phyloP scores from a whole-genome alignment of 2,888 invertebrate species.

The Lepidocyrtoides sp. region DNA sequence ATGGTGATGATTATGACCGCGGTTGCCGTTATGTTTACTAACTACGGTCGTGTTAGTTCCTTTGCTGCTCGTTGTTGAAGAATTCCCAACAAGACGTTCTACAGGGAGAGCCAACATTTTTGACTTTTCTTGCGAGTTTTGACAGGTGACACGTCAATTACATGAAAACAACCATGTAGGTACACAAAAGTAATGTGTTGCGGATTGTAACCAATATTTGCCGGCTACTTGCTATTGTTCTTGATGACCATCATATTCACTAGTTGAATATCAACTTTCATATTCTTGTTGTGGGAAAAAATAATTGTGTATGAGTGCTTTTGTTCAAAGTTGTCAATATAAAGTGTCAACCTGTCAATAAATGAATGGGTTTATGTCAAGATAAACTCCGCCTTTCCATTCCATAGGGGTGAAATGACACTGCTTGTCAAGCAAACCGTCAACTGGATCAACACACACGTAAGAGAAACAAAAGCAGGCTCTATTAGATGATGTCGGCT shows the following conservation, averaged over 20 bases:
- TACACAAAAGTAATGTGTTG: conserved; percentile 27
- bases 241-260: conserved; percentile 24
- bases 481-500: conserved; percentile 55
- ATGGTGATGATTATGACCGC: conserved; percentile 51
- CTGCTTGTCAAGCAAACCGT: conserved; percentile 64
- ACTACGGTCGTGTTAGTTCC: conserved; percentile 67
- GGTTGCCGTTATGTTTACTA: background rate
- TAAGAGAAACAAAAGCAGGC: conserved; percentile 59
- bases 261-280: conserved; percentile 40
- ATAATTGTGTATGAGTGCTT: conserved; percentile 11
- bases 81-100: conserved; percentile 84
- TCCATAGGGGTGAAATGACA: conserved; percentile 75
- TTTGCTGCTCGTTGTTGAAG: conserved; percentile 39
- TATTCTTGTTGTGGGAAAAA: conserved; percentile 54
- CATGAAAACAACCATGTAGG: conserved; percentile 74
- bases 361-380: conserved; percentile 61
- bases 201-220: conserved; percentile 15
- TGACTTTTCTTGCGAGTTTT: conserved; percentile 5
- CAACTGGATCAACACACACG: conserved; percentile 33
- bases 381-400: conserved; percentile 40
- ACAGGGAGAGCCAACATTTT: conserved; percentile 85
- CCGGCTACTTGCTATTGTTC: background rate
- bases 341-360: conserved; percentile 81
- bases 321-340: conserved; percentile 68
- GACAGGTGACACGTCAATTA: conserved; percentile 78